Evolutionary conservation across 2,113 vertebrate genomes (phyloP).

Genomic region (Astatotilapia flaviijosephi): DNA sequence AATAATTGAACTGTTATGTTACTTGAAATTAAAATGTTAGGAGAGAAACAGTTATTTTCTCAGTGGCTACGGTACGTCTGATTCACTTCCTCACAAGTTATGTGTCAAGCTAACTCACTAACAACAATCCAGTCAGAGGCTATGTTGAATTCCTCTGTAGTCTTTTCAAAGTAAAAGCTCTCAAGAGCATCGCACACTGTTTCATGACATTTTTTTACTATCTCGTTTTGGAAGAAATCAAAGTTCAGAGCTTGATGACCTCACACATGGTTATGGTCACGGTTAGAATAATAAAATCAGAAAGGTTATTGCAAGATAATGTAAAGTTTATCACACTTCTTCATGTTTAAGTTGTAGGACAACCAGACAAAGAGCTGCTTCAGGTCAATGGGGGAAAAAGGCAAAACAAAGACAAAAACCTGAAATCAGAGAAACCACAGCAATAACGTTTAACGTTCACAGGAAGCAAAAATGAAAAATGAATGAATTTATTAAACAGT

Average conservation of each 20-base stretch:
- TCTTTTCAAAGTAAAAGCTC: not conserved
- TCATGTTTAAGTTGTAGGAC: not conserved
- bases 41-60: not conserved
- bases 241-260: not conserved
- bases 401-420: not conserved
- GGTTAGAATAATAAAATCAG: not conserved
- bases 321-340: not conserved
- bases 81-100: not conserved
- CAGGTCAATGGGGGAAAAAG: accelerated
- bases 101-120: not conserved
- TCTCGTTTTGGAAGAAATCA: not conserved
- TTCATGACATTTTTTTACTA: not conserved
- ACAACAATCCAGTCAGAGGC: not conserved
- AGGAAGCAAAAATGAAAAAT: not conserved
- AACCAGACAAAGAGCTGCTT: not conserved
- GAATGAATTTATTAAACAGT: not conserved
- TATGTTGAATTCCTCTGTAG: not conserved
- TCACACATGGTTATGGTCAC: not conserved
- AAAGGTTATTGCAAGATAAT: not conserved
- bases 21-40: not conserved
- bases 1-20: not conserved
- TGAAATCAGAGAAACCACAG: not conserved
- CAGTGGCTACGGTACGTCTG: accelerated
- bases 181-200: not conserved
- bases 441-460: not conserved